phyloP scores from a whole-genome alignment of 2,888 invertebrate genomes.

The Andricus curvator region DNA sequence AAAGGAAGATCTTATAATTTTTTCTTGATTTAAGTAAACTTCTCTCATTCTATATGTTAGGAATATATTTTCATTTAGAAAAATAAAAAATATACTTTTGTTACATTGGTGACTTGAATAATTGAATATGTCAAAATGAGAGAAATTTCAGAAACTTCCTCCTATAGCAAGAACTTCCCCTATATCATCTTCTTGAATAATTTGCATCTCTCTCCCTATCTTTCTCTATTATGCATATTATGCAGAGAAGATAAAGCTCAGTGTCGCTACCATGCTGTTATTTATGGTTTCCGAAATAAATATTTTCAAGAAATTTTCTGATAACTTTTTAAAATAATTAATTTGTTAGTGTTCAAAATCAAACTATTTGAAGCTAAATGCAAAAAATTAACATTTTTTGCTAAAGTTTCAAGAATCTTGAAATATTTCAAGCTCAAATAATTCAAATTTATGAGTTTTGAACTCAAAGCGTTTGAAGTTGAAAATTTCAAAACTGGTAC shows the following conservation, averaged over 20 bases:
- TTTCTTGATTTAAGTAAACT: background rate
- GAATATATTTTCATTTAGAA: background rate
- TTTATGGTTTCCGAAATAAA: background rate
- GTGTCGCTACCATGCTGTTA: background rate
- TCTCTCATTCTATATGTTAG: background rate
- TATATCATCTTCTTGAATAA: background rate
- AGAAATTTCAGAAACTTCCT: background rate
- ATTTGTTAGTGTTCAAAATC: background rate
- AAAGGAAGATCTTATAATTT: background rate
- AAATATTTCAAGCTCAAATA: too few relatives aligned
- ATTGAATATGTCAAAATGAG: background rate
- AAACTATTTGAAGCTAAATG: too few relatives aligned
- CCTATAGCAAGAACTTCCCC: background rate
- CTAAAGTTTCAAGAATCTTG: too few relatives aligned
- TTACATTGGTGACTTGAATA: background rate
- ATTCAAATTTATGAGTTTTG: too few relatives aligned
- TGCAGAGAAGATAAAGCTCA: constrained; percentile 3
- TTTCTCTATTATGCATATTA: background rate
- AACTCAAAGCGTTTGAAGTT: too few relatives aligned
- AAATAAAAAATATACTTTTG: background rate
- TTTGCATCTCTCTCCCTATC: background rate
- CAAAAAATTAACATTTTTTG: too few relatives aligned
- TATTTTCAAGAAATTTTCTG: background rate
- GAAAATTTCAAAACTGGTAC: too few relatives aligned
- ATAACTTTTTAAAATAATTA: background rate